phyloP scores from a whole-genome alignment of 2,113 vertebrate genomes.

The Sprattus sprattus region DNA sequence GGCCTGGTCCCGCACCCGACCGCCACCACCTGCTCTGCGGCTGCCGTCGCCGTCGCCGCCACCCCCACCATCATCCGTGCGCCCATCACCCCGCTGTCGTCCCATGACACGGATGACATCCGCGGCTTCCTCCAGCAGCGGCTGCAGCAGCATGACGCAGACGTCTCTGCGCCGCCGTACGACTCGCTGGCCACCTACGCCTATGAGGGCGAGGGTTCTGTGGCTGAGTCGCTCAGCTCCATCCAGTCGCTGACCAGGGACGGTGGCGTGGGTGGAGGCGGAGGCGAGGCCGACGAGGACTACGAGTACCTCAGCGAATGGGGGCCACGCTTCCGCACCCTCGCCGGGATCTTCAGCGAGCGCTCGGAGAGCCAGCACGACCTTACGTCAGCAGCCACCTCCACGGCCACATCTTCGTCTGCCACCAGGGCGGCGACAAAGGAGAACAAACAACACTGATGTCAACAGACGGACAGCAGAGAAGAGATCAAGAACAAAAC shows the following conservation, averaged over 20 bases:
- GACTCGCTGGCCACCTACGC: conserved; percentile 96
- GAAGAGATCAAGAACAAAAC: neutral
- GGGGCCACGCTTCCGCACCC: conserved; percentile 93
- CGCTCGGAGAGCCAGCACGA: conserved; percentile 73
- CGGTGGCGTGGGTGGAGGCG: neutral
- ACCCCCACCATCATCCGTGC: neutral
- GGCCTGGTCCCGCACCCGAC: conserved; percentile 60
- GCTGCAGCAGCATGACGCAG: conserved; percentile 85
- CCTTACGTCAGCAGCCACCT: conserved; percentile 25
- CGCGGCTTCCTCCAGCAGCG: conserved; percentile 90
- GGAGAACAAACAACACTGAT: conserved; percentile 66
- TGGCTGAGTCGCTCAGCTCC: conserved; percentile 92
- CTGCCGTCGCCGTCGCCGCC: neutral
- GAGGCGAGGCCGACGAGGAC: conserved; percentile 82
- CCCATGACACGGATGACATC: conserved; percentile 87
- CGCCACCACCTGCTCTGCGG: conserved; percentile 26
- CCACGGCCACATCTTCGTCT: conserved; percentile 10
- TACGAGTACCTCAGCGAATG: conserved; percentile 92
- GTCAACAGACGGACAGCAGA: conserved; percentile 21
- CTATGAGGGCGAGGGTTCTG: conserved; percentile 90
- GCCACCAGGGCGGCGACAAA: conserved; percentile 38
- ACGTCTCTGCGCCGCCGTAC: conserved; percentile 88
- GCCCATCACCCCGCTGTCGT: neutral
- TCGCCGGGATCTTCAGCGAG: conserved; percentile 93
- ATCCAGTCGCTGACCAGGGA: conserved; percentile 76